Evolutionary conservation across 2,888 invertebrate species (phyloP).

Genomic region (Lypha dubia): DNA sequence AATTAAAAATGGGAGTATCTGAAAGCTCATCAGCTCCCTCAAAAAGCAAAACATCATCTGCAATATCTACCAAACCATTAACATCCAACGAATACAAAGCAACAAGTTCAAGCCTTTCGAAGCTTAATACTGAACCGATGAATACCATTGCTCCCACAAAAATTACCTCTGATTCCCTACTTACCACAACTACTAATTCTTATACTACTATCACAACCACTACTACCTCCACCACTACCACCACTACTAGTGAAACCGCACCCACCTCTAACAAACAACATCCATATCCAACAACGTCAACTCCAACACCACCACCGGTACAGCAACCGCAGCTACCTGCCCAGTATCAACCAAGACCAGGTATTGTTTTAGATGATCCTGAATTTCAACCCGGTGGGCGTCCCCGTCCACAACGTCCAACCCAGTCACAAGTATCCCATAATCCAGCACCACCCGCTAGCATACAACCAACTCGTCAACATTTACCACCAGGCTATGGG

Average conservation of each 20-base stretch:
- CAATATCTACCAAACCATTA: conserved; percentile 51
- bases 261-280: conserved; percentile 68
- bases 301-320: conserved; percentile 73
- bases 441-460: conserved; percentile 75
- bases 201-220: conserved; percentile 72
- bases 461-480: conserved; percentile 83
- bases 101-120: conserved; percentile 73
- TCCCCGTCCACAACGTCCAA: conserved; percentile 79
- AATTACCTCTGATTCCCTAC: conserved; percentile 72
- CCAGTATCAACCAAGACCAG: conserved; percentile 90
- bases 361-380: conserved; percentile 93
- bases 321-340: conserved; percentile 75
- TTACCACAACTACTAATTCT: conserved; percentile 73
- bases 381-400: conserved; percentile 88
- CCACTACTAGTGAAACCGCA: conserved; percentile 73
- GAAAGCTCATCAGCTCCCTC: neutral
- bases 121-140: conserved; percentile 41
- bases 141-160: conserved; percentile 73
- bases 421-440: conserved; percentile 74
- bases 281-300: conserved; percentile 65
- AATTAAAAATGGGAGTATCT: neutral
- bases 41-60: conserved; percentile 45
- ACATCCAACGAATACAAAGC: conserved; percentile 20
- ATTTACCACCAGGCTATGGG: conserved; percentile 86
- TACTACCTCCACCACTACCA: conserved; percentile 73